Evolutionary conservation across 2,888 invertebrate genomes (phyloP).

Genomic region (Drosophila diplacantha): DNA sequence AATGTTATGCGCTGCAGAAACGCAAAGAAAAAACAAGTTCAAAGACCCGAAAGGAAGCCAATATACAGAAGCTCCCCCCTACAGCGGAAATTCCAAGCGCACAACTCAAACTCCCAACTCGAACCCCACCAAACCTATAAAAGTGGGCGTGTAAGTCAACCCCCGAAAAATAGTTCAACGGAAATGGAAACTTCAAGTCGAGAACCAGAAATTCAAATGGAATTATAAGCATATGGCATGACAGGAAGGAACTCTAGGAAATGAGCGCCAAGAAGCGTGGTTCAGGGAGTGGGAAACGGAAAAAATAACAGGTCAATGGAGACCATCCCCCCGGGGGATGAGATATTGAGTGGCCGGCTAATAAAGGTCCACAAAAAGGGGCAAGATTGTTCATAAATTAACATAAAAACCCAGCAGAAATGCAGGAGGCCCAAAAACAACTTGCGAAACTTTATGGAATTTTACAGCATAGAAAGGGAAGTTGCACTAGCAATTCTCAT

Average conservation of each 20-base stretch:
- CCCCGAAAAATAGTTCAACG: slow-evolving; percentile 57
- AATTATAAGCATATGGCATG: slow-evolving; percentile 52
- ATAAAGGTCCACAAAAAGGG: slow-evolving; percentile 34
- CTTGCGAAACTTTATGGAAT: slow-evolving; percentile 10
- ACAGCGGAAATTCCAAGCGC: background rate
- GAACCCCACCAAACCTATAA: slow-evolving; percentile 5
- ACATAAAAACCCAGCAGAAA: slow-evolving; percentile 43
- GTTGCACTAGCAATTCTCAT: slow-evolving; percentile 4
- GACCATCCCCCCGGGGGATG: slow-evolving; percentile 2
- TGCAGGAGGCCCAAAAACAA: slow-evolving; percentile 11
- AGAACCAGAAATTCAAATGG: slow-evolving; percentile 30
- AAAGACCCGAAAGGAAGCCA: slow-evolving; percentile 49
- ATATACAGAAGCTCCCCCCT: slow-evolving; percentile 34
- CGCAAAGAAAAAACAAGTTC: slow-evolving; percentile 54
- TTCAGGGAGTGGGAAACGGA: slow-evolving; percentile 1
- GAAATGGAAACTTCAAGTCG: slow-evolving; percentile 60
- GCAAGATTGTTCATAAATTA: slow-evolving; percentile 56
- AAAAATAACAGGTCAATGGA: slow-evolving; percentile 7
- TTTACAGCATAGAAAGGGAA: slow-evolving; percentile 1
- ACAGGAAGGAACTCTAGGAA: slow-evolving; percentile 10
- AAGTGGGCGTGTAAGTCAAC: slow-evolving; percentile 33
- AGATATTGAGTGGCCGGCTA: slow-evolving; percentile 47
- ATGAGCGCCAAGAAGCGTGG: background rate
- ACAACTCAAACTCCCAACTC: no score
- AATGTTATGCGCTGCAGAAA: slow-evolving; percentile 60